phyloP scores from a whole-genome alignment of 92 coral and sea anemone genomes.

The Scolanthus callimorphus region DNA sequence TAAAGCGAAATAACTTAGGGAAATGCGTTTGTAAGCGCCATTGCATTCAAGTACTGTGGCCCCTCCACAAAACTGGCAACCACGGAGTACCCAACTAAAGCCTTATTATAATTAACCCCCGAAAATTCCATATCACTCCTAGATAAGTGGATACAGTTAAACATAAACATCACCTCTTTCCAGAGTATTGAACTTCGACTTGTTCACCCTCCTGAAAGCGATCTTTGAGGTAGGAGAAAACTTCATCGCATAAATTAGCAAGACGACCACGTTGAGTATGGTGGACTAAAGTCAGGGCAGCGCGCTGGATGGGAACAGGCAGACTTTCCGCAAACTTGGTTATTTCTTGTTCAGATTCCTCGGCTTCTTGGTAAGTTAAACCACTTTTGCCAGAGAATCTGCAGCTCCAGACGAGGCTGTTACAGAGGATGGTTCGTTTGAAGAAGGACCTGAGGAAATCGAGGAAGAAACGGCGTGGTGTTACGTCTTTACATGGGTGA shows the following conservation, averaged over 20 bases:
- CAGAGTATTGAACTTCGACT: slow-evolving; percentile 74
- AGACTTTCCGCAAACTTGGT: slow-evolving; percentile 58
- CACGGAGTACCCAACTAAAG: slow-evolving; percentile 32
- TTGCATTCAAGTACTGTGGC: slow-evolving; percentile 20
- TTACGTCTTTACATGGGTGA: slow-evolving; percentile 61
- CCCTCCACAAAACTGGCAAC: slow-evolving; percentile 2
- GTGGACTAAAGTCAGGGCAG: slow-evolving; percentile 87
- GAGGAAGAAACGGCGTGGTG: slow-evolving; percentile 70
- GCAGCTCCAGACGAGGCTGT: slow-evolving; percentile 97
- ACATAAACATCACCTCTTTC: slow-evolving; percentile 61
- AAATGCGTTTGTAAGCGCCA: slow-evolving; percentile 7
- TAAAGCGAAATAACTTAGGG: slow-evolving; percentile 25
- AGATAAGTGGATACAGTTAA: not conserved
- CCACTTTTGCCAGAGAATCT: slow-evolving; percentile 78
- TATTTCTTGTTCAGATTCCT: slow-evolving; percentile 74
- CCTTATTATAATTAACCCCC: slow-evolving; percentile 21
- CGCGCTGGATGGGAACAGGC: slow-evolving; percentile 89
- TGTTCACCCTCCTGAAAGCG: slow-evolving; percentile 99
- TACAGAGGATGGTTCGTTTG: slow-evolving; percentile 93
- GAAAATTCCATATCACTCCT: slow-evolving; percentile 7
- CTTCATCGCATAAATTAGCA: slow-evolving; percentile 99
- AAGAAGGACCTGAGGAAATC: slow-evolving; percentile 81
- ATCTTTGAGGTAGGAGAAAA: slow-evolving; percentile 90
- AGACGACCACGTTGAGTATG: slow-evolving; percentile 98
- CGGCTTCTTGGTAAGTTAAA: slow-evolving; percentile 89